Base-by-base conservation (phyloP, 2,888 invertebrate species). In the Eutolmus rufibarbis region DNA sequence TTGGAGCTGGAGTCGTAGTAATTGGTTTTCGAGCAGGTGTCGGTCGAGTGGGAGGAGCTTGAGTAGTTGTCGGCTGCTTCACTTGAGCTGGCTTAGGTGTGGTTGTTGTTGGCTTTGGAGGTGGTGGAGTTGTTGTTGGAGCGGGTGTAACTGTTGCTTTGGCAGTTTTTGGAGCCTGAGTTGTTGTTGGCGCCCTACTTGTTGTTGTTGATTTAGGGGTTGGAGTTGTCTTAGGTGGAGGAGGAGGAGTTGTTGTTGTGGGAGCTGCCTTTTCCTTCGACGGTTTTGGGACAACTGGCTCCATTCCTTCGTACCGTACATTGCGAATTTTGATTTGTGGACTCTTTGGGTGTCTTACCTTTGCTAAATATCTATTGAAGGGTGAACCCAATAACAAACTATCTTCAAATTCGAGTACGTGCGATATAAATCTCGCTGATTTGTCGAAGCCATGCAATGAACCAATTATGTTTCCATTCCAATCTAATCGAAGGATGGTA, bases 401-500 rank as follows among this genome's bases (percentile, higher is more conserved):
- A 89, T 95, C 94, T 84, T 95, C 94, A 90, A 94, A 94, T 78
- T 96, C 94, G 88, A 95, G 93, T 2, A 95, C 95, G 90, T 97
- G 96, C 89, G 95, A 95, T 28, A 96, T 93, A 12, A 91, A 91
- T 0, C 89, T 86, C 1, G 95, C 90, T 31, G 94, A 93, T 56
- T 93, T 93, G 90, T 96, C 95, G 0, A 93, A 94, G 74, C 94
- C 94, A 90, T 95, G 95, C 89, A 96, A 94, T 5, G 95, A 94
- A 37, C 96, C 95, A 5, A 96, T 91, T 88, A 97, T 94, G 88
- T 96, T 95, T 28, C 97, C 97, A 89, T 94, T 94, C 93, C 95
- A 95, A 90, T 96, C 95, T 0, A 97, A 90, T 90, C 96, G 95
- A 56, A 96, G 89, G 76, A 96, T 91, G 0, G 95, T 95, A 4